Base-by-base conservation (phyloP, 2,797 vertebrate genomes). In the Melanotaenia parkinsoni region DNA sequence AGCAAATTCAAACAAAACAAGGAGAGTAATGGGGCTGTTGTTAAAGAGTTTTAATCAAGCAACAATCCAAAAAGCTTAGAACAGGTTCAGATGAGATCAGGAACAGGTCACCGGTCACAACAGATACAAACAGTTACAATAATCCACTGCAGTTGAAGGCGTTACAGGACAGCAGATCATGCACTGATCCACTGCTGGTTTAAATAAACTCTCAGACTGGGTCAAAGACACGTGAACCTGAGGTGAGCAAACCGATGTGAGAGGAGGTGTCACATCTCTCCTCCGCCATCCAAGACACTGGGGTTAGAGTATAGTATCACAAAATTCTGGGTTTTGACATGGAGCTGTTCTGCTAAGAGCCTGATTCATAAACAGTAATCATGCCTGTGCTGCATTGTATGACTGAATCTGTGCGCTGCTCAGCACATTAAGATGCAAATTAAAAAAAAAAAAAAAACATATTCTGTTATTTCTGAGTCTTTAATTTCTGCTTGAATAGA, bases 1-100 rank as follows among this genome's bases (percentile, higher is more conserved):
- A 16, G 64, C 3, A 18, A 64, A 81, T 75, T 32, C 69, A 90
- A 81, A 84, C 58, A 85, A 65, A 61, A 76, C 70, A 80, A 80
- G 72, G 32, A 77, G 20, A 82, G 71, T 0, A 40, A 67, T 54
- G 62, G 72, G 70, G 56, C 58, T 89, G 83, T 88, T 92, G 91
- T 95, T 95, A 94, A 90, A 93, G 83, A 92, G 83, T 87, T 95
- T 95, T 95, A 95, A 95, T 95, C 78, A 92, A 94, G 91, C 91
- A 88, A 72, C 73, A 79, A 86, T 87, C 47, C 62, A 87, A 89
- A 86, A 90, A 89, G 88, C 80, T 85, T 53, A 77, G 63, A 90
- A 90, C 89, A 93, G 80, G 83, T 79, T 91, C 58, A 82, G 83
- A 85, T 90, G 57, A 82, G 83, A 85, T 91, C 89, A 88, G 80